Evolutionary conservation across 2,113 vertebrate species (phyloP), one percentile per base, ranked within the genome.

Genomic region (Tragelaphus buxtoni): DNA sequence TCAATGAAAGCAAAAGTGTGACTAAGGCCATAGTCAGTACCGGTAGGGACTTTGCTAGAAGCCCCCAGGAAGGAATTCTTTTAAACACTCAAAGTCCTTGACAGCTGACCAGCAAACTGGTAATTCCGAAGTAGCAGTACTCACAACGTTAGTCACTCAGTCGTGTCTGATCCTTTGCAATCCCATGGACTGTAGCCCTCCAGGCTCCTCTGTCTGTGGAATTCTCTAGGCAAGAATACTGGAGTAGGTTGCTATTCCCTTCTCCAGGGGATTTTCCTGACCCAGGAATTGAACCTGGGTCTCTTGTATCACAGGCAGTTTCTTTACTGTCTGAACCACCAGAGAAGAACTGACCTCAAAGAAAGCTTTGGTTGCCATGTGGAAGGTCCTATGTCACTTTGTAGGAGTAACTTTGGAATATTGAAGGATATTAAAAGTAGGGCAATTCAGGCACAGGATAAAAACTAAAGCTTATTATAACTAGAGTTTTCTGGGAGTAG

Each of bases 21-120:
- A 98, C 98, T 97, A 90, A 98, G 93, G 87, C 89, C 87, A 91
- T 93, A 87, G 93, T 95, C 93, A 93, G 95, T 92, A 92, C 92
- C 55, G 92, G 95, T 93, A 96, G 30, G 81, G 85, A 55, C 96
- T 97, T 95, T 97, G 42, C 81, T 95, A 92, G 92, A 95, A 97
- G 96, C 96, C 86, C 42, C 89, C 49, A 72, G 53, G 32, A 90
- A 58, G 72, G 82, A 65, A 69, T 95, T 90, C 13, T 35, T 39
- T 28, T 53, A 91, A 55, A 90, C 13, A 35, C n/a, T 55, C 79
- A 53, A 49, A 72, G 5, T 9, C 47, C 45, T 80, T 88, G 42
- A 49, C 28, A 47, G 20, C 32, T 95, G 35, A 60, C 26, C 17
- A 42, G 30, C 18, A 18, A 65, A 61, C 12, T 45, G 28, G 7